Base-by-base conservation (phyloP, 2,113 vertebrate genomes). In the Toxostoma redivivum region DNA sequence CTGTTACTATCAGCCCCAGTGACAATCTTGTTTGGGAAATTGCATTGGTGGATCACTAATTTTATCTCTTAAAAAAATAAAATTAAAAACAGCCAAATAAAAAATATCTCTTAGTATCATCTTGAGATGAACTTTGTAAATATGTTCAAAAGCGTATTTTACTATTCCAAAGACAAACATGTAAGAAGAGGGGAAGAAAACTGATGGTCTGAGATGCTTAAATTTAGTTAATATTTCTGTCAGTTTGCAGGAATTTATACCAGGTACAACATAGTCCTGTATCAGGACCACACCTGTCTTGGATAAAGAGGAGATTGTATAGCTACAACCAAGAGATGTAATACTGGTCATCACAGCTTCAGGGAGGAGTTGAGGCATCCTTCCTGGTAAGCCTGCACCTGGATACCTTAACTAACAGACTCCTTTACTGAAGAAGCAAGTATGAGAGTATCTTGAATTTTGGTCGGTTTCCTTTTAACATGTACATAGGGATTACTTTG, bases 261-360 rank as follows among this genome's bases (percentile, higher is more conserved):
- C 24, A 83, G 62, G 28, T 45, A 20, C 6, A 87, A 71, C 33
- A n/a, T 24, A 70, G 3, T 71, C 17, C 44, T 54, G 1, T 24
- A 48, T 11, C 1, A 0, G 37, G 56, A 81, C 17, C 28, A 17
- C 2, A 16, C 3, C 33, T 51, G 30, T 44, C 40, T 33, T 72
- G 40, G 37, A 27, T 24, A 35, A 74, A 51, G 44, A 92, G 31
- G 7, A 89, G 15, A 65, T 4, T 11, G 15, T 0, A 0, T 9
- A 42, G 33, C 37, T 64, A 38, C 15, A 50, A 21, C 35, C 65
- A 27, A 27, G 40, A 79, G n/a, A n/a, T 40, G 22, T 31, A 73
- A 47, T 18, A 12, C 8, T 33, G 76, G 6, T 17, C 51, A 50
- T 15, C 1, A 1, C n/a, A 60, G 20, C 56, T 0, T 50, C 9